phyloP scores from a whole-genome alignment of 2,888 invertebrate genomes.

The Perdita meconis region DNA sequence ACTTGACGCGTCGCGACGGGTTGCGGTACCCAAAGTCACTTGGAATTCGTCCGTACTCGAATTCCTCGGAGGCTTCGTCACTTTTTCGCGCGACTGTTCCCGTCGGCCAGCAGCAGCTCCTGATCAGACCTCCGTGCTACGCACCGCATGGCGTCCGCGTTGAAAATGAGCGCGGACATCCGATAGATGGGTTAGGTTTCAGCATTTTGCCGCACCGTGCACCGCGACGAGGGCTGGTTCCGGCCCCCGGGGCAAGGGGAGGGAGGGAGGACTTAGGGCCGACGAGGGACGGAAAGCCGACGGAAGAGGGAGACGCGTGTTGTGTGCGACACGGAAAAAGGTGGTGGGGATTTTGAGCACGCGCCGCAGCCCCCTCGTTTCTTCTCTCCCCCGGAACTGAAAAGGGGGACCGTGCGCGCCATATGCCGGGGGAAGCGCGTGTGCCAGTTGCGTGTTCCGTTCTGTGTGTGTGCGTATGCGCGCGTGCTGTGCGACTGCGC shows the following conservation, averaged over 20 bases:
- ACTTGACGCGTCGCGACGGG: constrained; percentile 10
- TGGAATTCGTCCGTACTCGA: too few species aligned
- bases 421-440: constrained; percentile 75
- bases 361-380: constrained; percentile 80
- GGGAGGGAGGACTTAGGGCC: constrained; percentile 47
- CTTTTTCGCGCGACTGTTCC: constrained; percentile 36
- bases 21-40: not conserved
- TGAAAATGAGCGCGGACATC: constrained; percentile 79
- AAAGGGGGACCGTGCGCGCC: constrained; percentile 73
- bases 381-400: constrained; percentile 74
- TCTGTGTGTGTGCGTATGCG: constrained; percentile 36
- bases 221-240: constrained; percentile 66
- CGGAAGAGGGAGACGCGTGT: constrained; percentile 53
- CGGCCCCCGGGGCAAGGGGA: constrained; percentile 16
- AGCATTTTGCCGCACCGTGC: constrained; percentile 69
- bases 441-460: constrained; percentile 68
- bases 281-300: constrained; percentile 40
- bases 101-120: constrained; percentile 34
- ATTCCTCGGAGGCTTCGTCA: constrained; percentile 22
- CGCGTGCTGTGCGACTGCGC: constrained; percentile 22
- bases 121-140: constrained; percentile 77
- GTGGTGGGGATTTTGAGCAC: constrained; percentile 81
- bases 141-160: constrained; percentile 83
- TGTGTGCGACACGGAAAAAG: constrained; percentile 47
- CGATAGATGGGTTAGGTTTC: constrained; percentile 81